These are phyloP conservation scores for Brevimyrus niger DNA, from an alignment of 2,113 vertebrate genomes.

Conservation along the genomic window DNA sequence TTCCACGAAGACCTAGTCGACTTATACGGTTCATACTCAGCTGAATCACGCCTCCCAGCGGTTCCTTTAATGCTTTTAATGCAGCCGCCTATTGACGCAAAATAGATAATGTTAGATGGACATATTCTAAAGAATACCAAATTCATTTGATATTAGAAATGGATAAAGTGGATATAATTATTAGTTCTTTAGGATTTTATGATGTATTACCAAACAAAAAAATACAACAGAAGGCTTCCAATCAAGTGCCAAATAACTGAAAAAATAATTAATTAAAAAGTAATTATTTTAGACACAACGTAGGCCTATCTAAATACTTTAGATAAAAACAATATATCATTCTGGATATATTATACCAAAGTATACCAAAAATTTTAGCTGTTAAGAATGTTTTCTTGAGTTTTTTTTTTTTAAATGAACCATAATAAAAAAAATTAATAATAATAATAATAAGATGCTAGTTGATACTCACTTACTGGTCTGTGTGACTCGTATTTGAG, in stretches of 20 bases:
- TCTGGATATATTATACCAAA: not conserved
- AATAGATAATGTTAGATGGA: not conserved
- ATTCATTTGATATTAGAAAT: not conserved
- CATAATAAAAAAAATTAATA: not conserved
- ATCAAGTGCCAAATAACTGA: not conserved
- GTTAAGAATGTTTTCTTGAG: not conserved
- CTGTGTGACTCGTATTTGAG: not conserved
- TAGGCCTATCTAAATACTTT: not conserved
- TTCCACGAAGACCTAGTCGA: not conserved
- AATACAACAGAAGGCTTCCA: not conserved
- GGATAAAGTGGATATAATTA: not conserved
- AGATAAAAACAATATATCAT: not conserved
- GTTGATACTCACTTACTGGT: not conserved
- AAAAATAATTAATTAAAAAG: not conserved
- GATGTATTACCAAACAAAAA: not conserved
- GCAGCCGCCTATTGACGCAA: not conserved
- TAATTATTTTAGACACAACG: not conserved
- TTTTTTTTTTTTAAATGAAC: not conserved
- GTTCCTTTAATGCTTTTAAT: not conserved
- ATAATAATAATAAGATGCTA: not conserved
- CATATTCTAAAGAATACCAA: not conserved
- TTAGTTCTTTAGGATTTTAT: not conserved
- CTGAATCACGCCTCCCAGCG: not conserved
- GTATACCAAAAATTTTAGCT: not conserved
- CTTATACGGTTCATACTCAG: not conserved